Conservation (phyloP, 2,888 invertebrate genomes). For the Drepanosiphum platanoidis region DNA sequence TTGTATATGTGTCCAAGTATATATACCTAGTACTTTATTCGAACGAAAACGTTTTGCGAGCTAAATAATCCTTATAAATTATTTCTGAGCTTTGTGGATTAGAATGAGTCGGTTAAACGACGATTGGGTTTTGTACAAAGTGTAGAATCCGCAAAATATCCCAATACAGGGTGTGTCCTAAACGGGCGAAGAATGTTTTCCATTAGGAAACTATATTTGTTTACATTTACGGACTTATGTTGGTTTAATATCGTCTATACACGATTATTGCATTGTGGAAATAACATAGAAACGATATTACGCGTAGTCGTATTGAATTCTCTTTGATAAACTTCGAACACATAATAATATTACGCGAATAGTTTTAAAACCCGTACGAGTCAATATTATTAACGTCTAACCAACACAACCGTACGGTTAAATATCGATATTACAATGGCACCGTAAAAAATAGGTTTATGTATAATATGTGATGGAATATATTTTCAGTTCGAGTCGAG, state of each 20-base stretch:
- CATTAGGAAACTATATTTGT: neutral
- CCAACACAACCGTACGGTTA: no score
- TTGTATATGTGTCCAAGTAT: neutral
- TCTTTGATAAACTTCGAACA: neutral
- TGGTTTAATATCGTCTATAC: neutral
- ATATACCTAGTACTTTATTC: slow-evolving; percentile 13
- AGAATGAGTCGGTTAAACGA: slow-evolving; percentile 13
- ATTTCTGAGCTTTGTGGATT: slow-evolving; percentile 43
- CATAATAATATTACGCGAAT: neutral
- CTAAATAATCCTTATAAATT: slow-evolving; percentile 39
- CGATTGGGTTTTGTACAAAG: slow-evolving; percentile 7
- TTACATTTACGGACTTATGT: neutral
- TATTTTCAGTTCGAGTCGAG: no score
- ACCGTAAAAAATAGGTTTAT: no score
- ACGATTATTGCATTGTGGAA: neutral
- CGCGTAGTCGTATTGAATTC: neutral
- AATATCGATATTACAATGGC: no score
- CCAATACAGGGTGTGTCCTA: neutral
- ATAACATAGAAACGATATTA: neutral
- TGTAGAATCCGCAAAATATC: neutral
- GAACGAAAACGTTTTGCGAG: slow-evolving; percentile 1
- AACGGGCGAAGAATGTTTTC: neutral
- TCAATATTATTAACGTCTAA: neutral
- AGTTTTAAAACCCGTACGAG: neutral
- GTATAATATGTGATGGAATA: no score